Conservation (phyloP, 2,113 vertebrate genomes). For the Trichechus manatus region DNA sequence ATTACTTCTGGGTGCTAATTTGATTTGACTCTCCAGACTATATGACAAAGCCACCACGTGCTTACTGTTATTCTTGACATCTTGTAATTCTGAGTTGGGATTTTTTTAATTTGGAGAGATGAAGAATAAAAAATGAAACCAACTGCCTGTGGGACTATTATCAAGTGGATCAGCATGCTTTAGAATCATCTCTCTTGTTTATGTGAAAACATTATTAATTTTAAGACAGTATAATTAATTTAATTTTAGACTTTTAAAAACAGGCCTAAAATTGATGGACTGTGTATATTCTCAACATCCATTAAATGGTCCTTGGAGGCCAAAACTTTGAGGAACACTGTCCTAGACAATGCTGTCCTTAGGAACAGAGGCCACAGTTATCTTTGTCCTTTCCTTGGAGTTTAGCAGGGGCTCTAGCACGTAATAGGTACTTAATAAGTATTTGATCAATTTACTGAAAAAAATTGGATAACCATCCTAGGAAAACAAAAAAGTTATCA, state of each 20-base stretch:
- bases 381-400: neutral
- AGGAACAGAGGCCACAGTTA: neutral
- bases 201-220: neutral
- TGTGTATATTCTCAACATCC: neutral
- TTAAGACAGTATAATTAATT: neutral
- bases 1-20: neutral
- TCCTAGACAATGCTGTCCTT: neutral
- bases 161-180: neutral
- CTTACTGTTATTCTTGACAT: neutral
- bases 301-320: neutral
- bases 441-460: conserved; percentile 27
- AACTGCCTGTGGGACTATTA: neutral
- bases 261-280: neutral
- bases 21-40: neutral
- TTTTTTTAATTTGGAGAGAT: neutral
- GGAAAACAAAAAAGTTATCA: neutral
- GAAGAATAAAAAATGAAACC: conserved; percentile 21
- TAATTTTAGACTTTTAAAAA: conserved; percentile 21
- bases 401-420: neutral
- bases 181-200: neutral
- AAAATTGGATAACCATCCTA: neutral
- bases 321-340: neutral
- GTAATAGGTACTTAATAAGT: neutral
- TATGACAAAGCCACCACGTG: neutral
- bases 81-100: neutral